These are phyloP conservation scores for Hydriomena furcata DNA, from an alignment of 2,888 invertebrate species.

Conservation along the genomic window DNA sequence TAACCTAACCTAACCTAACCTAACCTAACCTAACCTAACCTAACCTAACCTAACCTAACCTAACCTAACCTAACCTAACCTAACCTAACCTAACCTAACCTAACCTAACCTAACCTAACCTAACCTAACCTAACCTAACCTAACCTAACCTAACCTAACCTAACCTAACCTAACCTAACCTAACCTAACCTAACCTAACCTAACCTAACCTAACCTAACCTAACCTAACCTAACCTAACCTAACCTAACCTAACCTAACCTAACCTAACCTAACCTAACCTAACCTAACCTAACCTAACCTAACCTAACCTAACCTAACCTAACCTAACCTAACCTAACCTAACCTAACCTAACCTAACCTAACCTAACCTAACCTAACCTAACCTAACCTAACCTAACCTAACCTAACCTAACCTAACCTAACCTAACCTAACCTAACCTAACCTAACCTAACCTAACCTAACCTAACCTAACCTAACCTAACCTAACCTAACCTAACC, in stretches of 20 bases:
- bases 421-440: constrained; percentile 30
- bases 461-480: constrained; percentile 20
- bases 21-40: constrained; percentile 28
- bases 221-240: constrained; percentile 41
- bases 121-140: constrained; percentile 28
- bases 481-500: constrained; percentile 25
- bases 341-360: constrained; percentile 17
- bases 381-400: constrained; percentile 23
- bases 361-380: constrained; percentile 20
- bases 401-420: constrained; percentile 26
- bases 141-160: constrained; percentile 35
- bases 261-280: constrained; percentile 33
- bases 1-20: constrained; percentile 33
- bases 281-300: constrained; percentile 33
- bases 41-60: constrained; percentile 30
- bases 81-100: constrained; percentile 22
- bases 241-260: constrained; percentile 35
- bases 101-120: constrained; percentile 32
- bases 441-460: constrained; percentile 28
- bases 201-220: constrained; percentile 43
- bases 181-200: constrained; percentile 41
- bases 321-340: constrained; percentile 25
- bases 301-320: constrained; percentile 24
- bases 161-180: constrained; percentile 42
- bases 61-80: constrained; percentile 37